Percentiles rank a stretch among this genome's conserved stretches.
phyloP scores from a whole-genome alignment of 1,140 invertebrate genomes.

The Bombus picipes region DNA sequence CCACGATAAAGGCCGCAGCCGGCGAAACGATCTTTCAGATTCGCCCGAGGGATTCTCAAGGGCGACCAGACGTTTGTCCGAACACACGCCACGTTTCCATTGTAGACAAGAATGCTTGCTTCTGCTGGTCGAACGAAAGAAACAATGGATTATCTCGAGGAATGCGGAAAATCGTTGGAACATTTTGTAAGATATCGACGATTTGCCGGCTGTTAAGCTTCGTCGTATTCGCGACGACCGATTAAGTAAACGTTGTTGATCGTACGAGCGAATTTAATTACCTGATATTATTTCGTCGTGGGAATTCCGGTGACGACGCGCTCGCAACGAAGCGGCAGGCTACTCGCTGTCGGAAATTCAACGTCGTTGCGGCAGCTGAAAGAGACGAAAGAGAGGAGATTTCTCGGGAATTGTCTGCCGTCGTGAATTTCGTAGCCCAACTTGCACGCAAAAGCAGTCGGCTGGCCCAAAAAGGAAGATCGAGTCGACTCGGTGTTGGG shows the following conservation, averaged over 20 bases:
- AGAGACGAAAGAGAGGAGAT: slow-evolving; percentile 41
- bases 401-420: background rate
- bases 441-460: slow-evolving; percentile 40
- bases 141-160: background rate
- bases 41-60: slow-evolving; percentile 32
- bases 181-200: background rate
- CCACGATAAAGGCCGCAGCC: slow-evolving; percentile 11
- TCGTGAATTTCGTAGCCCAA: slow-evolving; percentile 36
- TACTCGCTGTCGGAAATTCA: slow-evolving; percentile 5
- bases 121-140: slow-evolving; percentile 10
- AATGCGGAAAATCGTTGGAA: background rate
- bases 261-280: background rate
- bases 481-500: slow-evolving; percentile 46
- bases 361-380: background rate
- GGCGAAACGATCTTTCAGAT: slow-evolving; percentile 44
- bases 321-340: background rate
- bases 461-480: slow-evolving; percentile 53
- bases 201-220: background rate
- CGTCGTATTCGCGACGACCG: background rate
- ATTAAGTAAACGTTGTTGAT: background rate
- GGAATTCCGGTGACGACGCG: background rate
- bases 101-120: slow-evolving; percentile 29
- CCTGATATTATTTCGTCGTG: background rate
- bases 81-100: slow-evolving; percentile 25
- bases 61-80: slow-evolving; percentile 24